Base-by-base conservation (phyloP, 2,888 invertebrate species). In the Galeruca laticollis region DNA sequence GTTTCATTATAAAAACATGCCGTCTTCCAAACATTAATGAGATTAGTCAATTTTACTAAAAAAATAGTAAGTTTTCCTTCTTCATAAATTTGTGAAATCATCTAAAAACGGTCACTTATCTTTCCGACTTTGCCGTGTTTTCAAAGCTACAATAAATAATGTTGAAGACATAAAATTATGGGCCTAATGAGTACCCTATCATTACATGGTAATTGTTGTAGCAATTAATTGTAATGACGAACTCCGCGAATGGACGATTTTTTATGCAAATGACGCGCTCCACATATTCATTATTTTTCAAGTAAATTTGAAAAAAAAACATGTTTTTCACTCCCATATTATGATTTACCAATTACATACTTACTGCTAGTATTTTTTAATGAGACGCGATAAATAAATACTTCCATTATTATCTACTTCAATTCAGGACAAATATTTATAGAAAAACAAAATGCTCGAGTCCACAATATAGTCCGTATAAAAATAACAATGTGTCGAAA, bases 171-270 rank as follows among this genome's bases (percentile, higher is more conserved):
- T 9, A 47, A 47, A 47, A 47, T 47, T 47, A 47, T 47, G 47
- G 18, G 2, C 47, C 47, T 47, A 47, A 47, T 47, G 47, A 47
- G 47, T 47, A 47, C 47, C 47, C 47, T 47, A 47, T 47, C 47
- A 47, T 47, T 47, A 47, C 47, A 18, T 47, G 15, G 47, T 47
- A 47, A 47, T 47, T 47, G 47, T 47, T 47, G 18, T 47, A 15
- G 47, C 47, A 47, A 47, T 47, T 18, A 47, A 47, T 47, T 18
- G 47, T 47, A 47, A 47, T 18, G 47, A 47, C 47, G 6, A 47
- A 47, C 47, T 47, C 18, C 15, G 47, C 47, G 18, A 47, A 18
- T 47, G 47, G 15, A 18, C 15, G 5, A 18, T 47, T 47, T 47
- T 43, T 47, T 47, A 47, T 47, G 47, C 47, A 47, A 47, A 47